A percentile compares a stretch with the other conserved stretches of the same genome.
phyloP scores from a whole-genome alignment of 2,797 vertebrate species.

The Acropternis orthonyx region DNA sequence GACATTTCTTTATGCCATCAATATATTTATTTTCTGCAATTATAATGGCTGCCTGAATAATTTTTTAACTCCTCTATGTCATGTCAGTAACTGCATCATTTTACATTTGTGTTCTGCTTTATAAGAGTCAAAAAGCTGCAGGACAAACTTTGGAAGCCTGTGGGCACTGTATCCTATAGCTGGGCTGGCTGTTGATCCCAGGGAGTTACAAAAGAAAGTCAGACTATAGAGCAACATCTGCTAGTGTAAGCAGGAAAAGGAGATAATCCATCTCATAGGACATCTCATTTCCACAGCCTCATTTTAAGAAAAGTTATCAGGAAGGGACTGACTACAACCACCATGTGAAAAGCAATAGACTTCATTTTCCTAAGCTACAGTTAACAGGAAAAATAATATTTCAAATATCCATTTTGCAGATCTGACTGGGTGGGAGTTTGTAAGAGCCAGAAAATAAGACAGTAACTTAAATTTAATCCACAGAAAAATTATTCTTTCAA shows the following conservation, averaged over 20 bases:
- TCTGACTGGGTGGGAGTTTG: neutral
- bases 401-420: neutral
- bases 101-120: neutral
- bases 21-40: neutral
- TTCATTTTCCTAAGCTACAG: neutral
- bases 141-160: neutral
- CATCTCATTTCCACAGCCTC: constrained; percentile 52
- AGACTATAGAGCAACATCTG: neutral
- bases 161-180: neutral
- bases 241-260: constrained; percentile 33
- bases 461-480: neutral
- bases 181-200: neutral
- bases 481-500: neutral
- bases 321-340: constrained; percentile 1
- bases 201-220: neutral
- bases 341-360: neutral
- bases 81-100: neutral
- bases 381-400: constrained; percentile 31
- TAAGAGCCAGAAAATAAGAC: neutral
- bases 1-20: neutral
- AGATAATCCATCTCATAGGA: constrained; percentile 32
- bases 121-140: neutral
- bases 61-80: neutral
- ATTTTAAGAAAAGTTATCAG: constrained; percentile 55
- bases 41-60: neutral